Base-by-base conservation (phyloP, 2,797 vertebrate genomes). In the Amniataba percoides region DNA sequence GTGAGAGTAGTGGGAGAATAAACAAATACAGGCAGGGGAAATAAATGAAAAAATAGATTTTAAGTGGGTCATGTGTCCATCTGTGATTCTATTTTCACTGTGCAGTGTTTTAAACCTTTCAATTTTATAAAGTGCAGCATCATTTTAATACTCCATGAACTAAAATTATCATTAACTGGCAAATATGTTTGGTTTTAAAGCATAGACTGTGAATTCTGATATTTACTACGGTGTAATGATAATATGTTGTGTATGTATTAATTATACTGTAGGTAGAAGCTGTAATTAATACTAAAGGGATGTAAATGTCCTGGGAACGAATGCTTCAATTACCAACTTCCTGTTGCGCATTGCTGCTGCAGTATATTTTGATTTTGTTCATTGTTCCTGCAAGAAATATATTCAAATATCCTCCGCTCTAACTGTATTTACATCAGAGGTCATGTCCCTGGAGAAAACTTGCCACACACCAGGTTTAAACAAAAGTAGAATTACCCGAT, bases 21-120 rank as follows among this genome's bases (percentile, higher is more conserved):
- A 58, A 62, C 3, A 71, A 64, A 60, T 16, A 5, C n/a, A 18
- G 7, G 21, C 19, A 39, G 25, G 53, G 3, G 19, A 71, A 77
- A 66, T 43, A 71, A 52, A 71, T 1, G 71, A 62, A 63, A 23
- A 31, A 31, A 31, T 3, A 31, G 13, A 40, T 57, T 52, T 45
- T 45, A 75, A 69, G 64, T 65, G n/a, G 71, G 48, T 3, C 48
- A 1, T 36, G 56, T 40, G 36, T 15, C 48, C 13, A 51, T 71
- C 62, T 80, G 65, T 21, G 36, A 56, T 46, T 25, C 5, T 53
- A 31, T 31, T 0, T 1, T 52, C 39, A 53, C 3, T n/a, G 8
- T 4, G 36, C 13, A 59, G 14, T 0, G 0, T 0, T 40, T 1
- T 15, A 21, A 40, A 53, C 16, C 16, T 40, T 9, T 63, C 13